phyloP scores from a whole-genome alignment of 2,797 vertebrate species.

The Protosalanx chinensis region DNA sequence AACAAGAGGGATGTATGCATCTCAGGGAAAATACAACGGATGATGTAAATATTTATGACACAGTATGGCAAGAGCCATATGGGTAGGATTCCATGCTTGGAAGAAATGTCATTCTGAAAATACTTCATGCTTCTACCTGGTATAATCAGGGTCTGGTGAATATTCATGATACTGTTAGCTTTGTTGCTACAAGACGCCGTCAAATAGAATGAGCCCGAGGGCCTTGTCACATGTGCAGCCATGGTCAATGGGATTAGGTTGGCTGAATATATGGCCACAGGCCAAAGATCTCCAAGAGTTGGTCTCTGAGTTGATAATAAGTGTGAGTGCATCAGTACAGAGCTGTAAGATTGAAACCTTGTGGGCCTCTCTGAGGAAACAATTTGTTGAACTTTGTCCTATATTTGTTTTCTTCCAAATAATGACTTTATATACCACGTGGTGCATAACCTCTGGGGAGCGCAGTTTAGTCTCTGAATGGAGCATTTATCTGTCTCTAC shows the following conservation, averaged over 20 bases:
- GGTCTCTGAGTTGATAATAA: conserved; percentile 45
- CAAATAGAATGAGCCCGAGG: conserved; percentile 56
- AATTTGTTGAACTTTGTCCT: conserved; percentile 2
- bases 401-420: conserved; percentile 8
- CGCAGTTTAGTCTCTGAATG: conserved; percentile 31
- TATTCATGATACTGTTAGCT: conserved; percentile 38
- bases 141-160: conserved; percentile 13
- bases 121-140: background rate
- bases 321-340: conserved; percentile 16
- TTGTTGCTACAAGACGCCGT: conserved; percentile 52
- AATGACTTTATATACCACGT: conserved; percentile 8
- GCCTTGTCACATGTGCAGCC: conserved; percentile 58
- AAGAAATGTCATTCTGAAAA: background rate
- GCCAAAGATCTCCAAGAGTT: conserved; percentile 31
- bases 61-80: no score
- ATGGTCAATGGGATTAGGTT: conserved; percentile 61
- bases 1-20: conserved; percentile 8
- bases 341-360: conserved; percentile 26
- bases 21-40: background rate
- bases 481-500: conserved; percentile 46
- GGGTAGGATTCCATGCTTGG: background rate
- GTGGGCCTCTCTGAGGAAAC: conserved; percentile 17
- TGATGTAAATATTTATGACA: background rate
- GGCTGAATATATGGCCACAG: conserved; percentile 45
- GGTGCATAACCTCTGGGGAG: conserved; percentile 25